phyloP scores from a whole-genome alignment of 2,113 vertebrate genomes.

The Ia io region DNA sequence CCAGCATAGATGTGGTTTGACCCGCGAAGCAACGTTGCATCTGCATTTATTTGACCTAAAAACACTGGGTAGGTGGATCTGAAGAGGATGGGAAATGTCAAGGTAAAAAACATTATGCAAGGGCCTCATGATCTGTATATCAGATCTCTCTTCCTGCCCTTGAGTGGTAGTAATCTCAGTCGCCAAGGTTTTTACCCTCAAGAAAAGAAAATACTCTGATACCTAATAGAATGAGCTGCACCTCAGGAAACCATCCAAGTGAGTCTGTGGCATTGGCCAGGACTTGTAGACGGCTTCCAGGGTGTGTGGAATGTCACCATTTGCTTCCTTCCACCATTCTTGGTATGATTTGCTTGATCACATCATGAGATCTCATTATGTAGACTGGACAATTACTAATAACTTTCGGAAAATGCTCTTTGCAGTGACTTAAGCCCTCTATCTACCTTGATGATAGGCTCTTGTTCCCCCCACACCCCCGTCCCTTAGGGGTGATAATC shows the following conservation, averaged over 20 bases:
- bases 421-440: not conserved
- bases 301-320: not conserved
- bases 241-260: not conserved
- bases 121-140: constrained; percentile 10
- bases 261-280: not conserved
- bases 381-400: not conserved
- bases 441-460: not conserved
- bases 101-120: constrained; percentile 50
- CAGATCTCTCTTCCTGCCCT: constrained; percentile 40
- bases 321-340: not conserved
- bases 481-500: not conserved
- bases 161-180: constrained; percentile 18
- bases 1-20: not conserved
- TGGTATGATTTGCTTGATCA: not conserved
- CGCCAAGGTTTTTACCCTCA: constrained; percentile 10
- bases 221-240: not conserved
- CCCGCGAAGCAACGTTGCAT: not conserved
- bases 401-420: not conserved
- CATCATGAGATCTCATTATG: not conserved
- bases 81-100: constrained; percentile 62
- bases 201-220: constrained; percentile 51
- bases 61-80: not conserved
- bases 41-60: constrained; percentile 37
- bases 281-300: not conserved
- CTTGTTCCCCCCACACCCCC: not conserved